A percentile compares a stretch with the other conserved stretches of the same genome.
Evolutionary conservation across 2,797 vertebrate genomes (phyloP).

Genomic region (Rhinogobio ventralis): DNA sequence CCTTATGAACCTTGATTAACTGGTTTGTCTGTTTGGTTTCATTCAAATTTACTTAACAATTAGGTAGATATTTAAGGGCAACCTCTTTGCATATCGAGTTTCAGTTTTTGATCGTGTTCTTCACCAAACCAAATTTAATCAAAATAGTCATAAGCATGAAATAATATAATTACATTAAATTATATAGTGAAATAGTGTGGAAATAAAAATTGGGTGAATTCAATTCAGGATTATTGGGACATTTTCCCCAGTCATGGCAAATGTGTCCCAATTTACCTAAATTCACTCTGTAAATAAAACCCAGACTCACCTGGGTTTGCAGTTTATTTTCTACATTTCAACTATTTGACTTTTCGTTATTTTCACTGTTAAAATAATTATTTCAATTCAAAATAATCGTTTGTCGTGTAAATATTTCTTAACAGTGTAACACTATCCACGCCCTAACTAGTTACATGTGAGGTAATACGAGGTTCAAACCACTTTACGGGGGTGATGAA

Average conservation of each 20-base stretch:
- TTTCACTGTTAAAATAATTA: neutral
- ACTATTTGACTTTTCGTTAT: neutral
- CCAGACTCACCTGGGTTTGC: neutral
- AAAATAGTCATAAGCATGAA: neutral
- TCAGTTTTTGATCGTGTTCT: neutral
- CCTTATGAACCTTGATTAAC: neutral
- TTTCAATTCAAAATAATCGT: neutral
- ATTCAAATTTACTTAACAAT: neutral
- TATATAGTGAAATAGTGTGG: too few species aligned
- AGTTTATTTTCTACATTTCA: neutral
- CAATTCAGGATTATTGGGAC: too few species aligned
- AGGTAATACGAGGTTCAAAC: neutral
- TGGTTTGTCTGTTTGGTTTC: neutral
- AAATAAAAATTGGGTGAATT: neutral
- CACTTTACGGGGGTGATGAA: neutral
- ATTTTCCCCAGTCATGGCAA: neutral
- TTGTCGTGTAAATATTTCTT: neutral
- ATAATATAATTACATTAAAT: neutral
- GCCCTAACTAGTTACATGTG: neutral
- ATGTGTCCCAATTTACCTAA: neutral
- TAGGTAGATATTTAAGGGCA: neutral
- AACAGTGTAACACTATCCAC: neutral
- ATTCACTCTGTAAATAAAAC: too few species aligned
- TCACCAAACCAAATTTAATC: neutral
- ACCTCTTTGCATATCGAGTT: neutral